phyloP scores from a whole-genome alignment of 2,113 vertebrate species.

The Paramisgurnus dabryanus region DNA sequence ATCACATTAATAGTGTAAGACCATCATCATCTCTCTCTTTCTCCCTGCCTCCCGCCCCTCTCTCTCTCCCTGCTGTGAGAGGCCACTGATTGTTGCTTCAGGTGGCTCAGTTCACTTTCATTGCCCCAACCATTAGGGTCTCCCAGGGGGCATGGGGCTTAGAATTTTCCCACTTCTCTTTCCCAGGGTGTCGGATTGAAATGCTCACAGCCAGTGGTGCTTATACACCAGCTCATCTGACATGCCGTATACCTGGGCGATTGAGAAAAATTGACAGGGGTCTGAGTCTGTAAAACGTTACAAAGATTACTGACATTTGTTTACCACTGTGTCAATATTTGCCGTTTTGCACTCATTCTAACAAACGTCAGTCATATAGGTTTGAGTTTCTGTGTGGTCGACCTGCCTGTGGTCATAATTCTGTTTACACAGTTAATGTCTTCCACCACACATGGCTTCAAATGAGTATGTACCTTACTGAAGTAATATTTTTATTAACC shows the following conservation, averaged over 20 bases:
- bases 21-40: background rate
- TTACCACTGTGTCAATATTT: conserved; percentile 49
- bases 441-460: conserved; percentile 6
- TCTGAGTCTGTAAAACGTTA: conserved; percentile 20
- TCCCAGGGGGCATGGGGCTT: conserved; percentile 52
- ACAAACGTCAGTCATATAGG: conserved; percentile 29
- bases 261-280: conserved; percentile 21
- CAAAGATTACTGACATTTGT: conserved; percentile 30
- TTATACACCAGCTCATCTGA: conserved; percentile 72
- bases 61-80: background rate
- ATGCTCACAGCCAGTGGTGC: conserved; percentile 62
- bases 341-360: conserved; percentile 59
- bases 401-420: background rate
- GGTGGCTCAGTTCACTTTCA: conserved; percentile 5
- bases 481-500: background rate
- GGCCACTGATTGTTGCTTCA: conserved; percentile 31
- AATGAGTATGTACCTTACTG: conserved; percentile 4
- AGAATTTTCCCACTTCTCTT: conserved; percentile 52
- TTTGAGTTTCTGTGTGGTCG: background rate
- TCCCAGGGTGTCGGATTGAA: conserved; percentile 77
- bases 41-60: too few relatives aligned
- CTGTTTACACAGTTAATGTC: conserved; percentile 19
- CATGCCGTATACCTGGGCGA: conserved; percentile 37
- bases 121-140: conserved; percentile 56
- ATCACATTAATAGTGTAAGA: background rate